Evolutionary conservation across 2,113 vertebrate genomes (phyloP).

Genomic region (Phyllostomus hastatus): DNA sequence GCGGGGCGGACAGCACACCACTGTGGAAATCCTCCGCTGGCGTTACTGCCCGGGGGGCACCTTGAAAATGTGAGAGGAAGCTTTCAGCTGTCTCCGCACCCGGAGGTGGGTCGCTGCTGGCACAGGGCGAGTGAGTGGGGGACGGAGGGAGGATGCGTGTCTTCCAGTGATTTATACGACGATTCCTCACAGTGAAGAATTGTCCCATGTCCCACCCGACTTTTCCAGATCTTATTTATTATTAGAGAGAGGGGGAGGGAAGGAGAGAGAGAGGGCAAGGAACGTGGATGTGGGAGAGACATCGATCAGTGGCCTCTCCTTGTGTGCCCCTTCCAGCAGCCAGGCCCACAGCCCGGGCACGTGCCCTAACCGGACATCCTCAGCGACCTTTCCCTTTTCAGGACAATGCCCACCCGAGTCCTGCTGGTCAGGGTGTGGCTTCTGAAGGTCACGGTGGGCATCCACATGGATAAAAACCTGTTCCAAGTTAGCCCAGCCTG

Average conservation of each 20-base stretch:
- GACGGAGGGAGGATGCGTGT: rapidly evolving
- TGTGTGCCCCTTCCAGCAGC: too few species aligned
- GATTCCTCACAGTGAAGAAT: background rate
- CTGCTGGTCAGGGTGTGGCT: background rate
- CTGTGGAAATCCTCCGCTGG: background rate
- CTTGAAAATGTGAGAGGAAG: background rate
- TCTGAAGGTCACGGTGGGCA: background rate
- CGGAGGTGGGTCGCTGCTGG: background rate
- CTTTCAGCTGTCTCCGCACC: background rate
- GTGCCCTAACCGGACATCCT: too few species aligned
- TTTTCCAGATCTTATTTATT: too few species aligned
- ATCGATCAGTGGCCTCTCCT: too few species aligned
- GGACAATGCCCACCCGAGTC: too few species aligned
- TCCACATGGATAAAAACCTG: background rate
- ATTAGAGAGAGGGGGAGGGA: too few species aligned
- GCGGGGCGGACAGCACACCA: background rate
- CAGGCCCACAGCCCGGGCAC: too few species aligned
- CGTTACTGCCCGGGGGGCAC: background rate
- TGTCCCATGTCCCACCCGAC: background rate
- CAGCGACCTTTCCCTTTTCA: too few species aligned
- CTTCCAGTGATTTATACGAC: too few species aligned
- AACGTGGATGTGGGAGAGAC: too few species aligned
- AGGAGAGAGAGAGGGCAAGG: too few species aligned
- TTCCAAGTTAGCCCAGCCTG: background rate
- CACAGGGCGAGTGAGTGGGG: rapidly evolving